Conservation (phyloP, 2,888 invertebrate species). For the Leucoma salicis region DNA sequence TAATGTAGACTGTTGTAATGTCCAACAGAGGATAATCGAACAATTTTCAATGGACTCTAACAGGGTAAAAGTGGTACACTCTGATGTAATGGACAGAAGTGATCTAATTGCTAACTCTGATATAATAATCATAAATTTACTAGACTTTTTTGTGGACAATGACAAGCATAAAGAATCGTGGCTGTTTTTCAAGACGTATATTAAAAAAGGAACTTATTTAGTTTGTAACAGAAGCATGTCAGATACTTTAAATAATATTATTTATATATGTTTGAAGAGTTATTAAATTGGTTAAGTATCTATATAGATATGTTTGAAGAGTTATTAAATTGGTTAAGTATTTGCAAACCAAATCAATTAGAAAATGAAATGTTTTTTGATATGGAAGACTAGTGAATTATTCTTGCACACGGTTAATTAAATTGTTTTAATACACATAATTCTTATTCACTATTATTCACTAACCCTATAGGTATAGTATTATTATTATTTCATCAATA, state of each 20-base stretch:
- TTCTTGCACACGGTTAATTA: slow-evolving; percentile 72
- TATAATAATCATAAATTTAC: slow-evolving; percentile 85
- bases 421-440: too few relatives aligned
- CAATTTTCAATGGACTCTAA: slow-evolving; percentile 76
- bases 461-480: too few relatives aligned
- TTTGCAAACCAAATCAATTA: slow-evolving; percentile 62
- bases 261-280: slow-evolving; percentile 71
- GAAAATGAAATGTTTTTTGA: slow-evolving; percentile 73
- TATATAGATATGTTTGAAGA: slow-evolving; percentile 73
- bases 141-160: slow-evolving; percentile 85
- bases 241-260: slow-evolving; percentile 71
- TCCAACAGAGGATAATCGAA: slow-evolving; percentile 82
- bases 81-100: slow-evolving; percentile 80
- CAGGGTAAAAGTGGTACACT: slow-evolving; percentile 79
- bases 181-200: slow-evolving; percentile 79
- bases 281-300: slow-evolving; percentile 76
- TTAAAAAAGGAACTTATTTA: slow-evolving; percentile 81
- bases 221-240: slow-evolving; percentile 82
- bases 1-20: slow-evolving; percentile 83
- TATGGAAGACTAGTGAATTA: slow-evolving; percentile 63
- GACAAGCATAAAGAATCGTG: slow-evolving; percentile 83
- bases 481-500: too few relatives aligned
- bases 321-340: slow-evolving; percentile 71
- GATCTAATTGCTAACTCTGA: slow-evolving; percentile 81
- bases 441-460: too few relatives aligned